Conservation (phyloP, 2,797 vertebrate genomes). For the Eulemur coronatus region DNA sequence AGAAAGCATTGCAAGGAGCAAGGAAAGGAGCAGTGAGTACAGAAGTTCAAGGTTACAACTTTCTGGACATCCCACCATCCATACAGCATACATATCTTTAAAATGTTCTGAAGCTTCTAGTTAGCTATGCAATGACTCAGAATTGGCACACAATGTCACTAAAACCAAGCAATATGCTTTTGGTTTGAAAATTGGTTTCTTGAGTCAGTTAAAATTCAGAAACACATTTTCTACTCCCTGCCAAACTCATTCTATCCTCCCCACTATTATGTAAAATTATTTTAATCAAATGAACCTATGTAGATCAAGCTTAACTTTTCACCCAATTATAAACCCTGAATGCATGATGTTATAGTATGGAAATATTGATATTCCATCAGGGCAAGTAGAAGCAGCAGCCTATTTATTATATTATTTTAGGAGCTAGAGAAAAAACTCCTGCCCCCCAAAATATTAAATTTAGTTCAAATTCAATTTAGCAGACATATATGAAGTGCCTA, state of each 20-base stretch:
- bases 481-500: neutral
- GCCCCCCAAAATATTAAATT: conserved; percentile 45
- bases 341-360: neutral
- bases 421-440: conserved; percentile 26
- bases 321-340: conserved; percentile 29
- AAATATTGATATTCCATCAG: conserved; percentile 36
- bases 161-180: conserved; percentile 57
- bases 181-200: conserved; percentile 63
- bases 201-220: conserved; percentile 68
- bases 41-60: conserved; percentile 61
- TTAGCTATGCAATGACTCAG: conserved; percentile 47
- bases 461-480: conserved; percentile 58
- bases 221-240: conserved; percentile 52
- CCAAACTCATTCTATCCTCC: neutral
- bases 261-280: conserved; percentile 59
- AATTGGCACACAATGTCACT: conserved; percentile 42
- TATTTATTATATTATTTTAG: conserved; percentile 40
- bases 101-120: conserved; percentile 31
- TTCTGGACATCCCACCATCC: neutral
- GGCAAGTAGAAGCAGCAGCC: neutral
- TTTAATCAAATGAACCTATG: conserved; percentile 56
- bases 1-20: conserved; percentile 45
- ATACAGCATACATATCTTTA: neutral
- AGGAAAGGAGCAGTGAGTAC: neutral
- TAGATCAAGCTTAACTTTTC: conserved; percentile 49